These are phyloP conservation scores for Serrognathus titanus DNA, from an alignment of 2,888 invertebrate species.

Conservation along the genomic window DNA sequence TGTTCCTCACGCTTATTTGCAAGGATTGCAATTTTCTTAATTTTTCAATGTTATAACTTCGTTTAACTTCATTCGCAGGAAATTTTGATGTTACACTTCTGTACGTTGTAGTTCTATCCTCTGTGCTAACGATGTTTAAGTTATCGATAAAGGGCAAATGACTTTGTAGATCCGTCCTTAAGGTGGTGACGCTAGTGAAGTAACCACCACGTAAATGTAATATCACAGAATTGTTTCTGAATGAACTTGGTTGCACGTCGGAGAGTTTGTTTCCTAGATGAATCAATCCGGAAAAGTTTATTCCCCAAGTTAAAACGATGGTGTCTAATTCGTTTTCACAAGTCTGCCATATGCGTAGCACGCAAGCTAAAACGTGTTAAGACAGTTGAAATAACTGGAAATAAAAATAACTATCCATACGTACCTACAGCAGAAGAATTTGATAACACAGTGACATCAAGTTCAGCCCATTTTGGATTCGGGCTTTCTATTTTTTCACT, in stretches of 20 bases:
- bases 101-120: constrained; percentile 35
- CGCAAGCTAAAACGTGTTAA: constrained; percentile 9
- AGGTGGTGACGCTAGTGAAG: constrained; percentile 62
- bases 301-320: constrained; percentile 75
- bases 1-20: constrained; percentile 70
- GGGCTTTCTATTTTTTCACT: constrained; percentile 70
- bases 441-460: constrained; percentile 62
- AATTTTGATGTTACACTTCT: constrained; percentile 52
- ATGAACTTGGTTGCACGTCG: constrained; percentile 63
- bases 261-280: constrained; percentile 69
- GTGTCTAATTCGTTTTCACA: constrained; percentile 51
- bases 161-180: constrained; percentile 39
- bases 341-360: constrained; percentile 50
- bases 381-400: background rate
- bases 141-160: constrained; percentile 38
- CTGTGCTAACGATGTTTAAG: constrained; percentile 39
- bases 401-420: background rate
- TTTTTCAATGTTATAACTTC: constrained; percentile 69
- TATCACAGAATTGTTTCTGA: constrained; percentile 70
- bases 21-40: constrained; percentile 66
- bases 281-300: constrained; percentile 79
- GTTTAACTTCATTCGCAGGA: constrained; percentile 61
- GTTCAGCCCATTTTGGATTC: constrained; percentile 79
- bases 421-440: constrained; percentile 31
- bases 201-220: constrained; percentile 87